A percentile compares a stretch with the other conserved stretches of the same genome.
phyloP scores from a whole-genome alignment of 2,888 invertebrate species.

The Pseudolycoriella hygida region DNA sequence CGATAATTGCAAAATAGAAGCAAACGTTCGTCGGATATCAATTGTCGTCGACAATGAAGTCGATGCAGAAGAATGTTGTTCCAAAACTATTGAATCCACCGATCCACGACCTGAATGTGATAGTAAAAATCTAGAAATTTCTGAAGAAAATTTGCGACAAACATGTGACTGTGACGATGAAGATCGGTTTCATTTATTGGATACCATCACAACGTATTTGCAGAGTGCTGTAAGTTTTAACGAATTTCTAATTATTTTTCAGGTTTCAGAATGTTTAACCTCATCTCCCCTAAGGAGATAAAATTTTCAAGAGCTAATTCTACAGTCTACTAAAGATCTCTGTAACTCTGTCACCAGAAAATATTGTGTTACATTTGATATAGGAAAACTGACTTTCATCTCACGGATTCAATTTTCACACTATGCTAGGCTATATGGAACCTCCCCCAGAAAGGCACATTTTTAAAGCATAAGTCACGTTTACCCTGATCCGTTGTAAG shows the following conservation, averaged over 20 bases:
- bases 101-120: not conserved
- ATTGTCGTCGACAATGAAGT: slow-evolving; percentile 4
- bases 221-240: slow-evolving; percentile 41
- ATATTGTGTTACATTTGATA: too few species aligned
- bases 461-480: too few species aligned
- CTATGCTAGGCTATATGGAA: too few species aligned
- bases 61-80: slow-evolving; percentile 8
- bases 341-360: too few species aligned
- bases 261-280: too few species aligned
- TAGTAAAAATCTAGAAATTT: not conserved
- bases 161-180: slow-evolving; percentile 31
- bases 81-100: slow-evolving; percentile 14
- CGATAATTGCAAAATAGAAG: slow-evolving; percentile 21
- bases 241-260: slow-evolving; percentile 6
- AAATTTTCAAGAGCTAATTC: too few species aligned
- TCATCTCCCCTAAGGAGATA: too few species aligned
- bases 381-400: too few species aligned
- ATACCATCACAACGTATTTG: slow-evolving; percentile 41
- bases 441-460: too few species aligned
- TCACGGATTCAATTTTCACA: too few species aligned
- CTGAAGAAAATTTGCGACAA: not conserved
- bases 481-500: too few species aligned
- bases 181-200: slow-evolving; percentile 38
- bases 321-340: too few species aligned
- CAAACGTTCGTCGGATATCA: slow-evolving; percentile 12